Evolutionary conservation across 2,888 invertebrate species (phyloP).

Genomic region (Rhingia campestris): DNA sequence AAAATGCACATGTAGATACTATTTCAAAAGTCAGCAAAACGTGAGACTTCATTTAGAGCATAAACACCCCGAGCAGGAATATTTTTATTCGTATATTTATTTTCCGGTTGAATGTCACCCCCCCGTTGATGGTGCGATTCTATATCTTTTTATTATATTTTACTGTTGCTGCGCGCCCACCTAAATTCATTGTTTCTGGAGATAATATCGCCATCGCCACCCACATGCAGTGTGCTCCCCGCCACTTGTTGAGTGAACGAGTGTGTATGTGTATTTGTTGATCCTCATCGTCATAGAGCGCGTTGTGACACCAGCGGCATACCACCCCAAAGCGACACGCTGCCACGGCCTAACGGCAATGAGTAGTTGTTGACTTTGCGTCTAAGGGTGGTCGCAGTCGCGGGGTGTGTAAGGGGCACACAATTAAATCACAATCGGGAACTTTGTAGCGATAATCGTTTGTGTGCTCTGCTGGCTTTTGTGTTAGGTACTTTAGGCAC

Average conservation of each 20-base stretch:
- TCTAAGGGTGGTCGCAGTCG: conserved; percentile 29
- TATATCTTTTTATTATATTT: conserved; percentile 36
- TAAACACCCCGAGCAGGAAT: neutral
- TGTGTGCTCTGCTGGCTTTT: conserved; percentile 44
- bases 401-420: conserved; percentile 16
- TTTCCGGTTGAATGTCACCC: conserved; percentile 46
- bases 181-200: conserved; percentile 49
- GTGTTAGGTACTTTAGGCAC: conserved; percentile 39
- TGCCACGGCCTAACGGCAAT: neutral
- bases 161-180: conserved; percentile 5
- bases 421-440: conserved; percentile 73
- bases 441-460: conserved; percentile 65
- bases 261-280: neutral
- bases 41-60: conserved; percentile 3
- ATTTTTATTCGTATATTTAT: conserved; percentile 41
- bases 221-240: conserved; percentile 49
- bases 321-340: neutral
- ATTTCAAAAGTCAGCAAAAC: neutral
- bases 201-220: conserved; percentile 43
- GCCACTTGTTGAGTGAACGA: conserved; percentile 61
- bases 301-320: conserved; percentile 15
- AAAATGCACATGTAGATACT: too few species aligned
- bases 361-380: conserved; percentile 40
- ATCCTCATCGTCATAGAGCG: conserved; percentile 10
- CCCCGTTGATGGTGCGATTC: conserved; percentile 21